A percentile compares a stretch with the other conserved stretches of the same genome.
Conservation (phyloP, 1,140 invertebrate species). For the Pseudomyrmex gracilis region DNA sequence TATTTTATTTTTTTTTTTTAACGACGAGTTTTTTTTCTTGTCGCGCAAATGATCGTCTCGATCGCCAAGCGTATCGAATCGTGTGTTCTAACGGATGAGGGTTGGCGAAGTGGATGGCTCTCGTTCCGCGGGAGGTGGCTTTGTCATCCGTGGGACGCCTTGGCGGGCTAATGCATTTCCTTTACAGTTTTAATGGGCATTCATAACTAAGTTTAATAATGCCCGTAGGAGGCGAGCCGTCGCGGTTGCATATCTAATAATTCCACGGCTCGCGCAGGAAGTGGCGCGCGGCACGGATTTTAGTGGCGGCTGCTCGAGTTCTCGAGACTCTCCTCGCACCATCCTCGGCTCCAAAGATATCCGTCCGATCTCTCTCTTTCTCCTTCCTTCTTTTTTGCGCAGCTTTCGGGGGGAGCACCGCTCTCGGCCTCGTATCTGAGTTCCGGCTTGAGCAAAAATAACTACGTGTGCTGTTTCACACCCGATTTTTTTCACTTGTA, state of each 20-base stretch:
- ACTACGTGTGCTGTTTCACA: background rate
- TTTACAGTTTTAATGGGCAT: conserved; percentile 86
- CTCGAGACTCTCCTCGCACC: conserved; percentile 21
- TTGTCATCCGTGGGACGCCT: conserved; percentile 74
- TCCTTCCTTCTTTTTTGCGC: conserved; percentile 49
- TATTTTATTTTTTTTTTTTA: conserved; percentile 64
- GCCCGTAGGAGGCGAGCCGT: conserved; percentile 78
- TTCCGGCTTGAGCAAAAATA: background rate
- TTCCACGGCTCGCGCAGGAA: conserved; percentile 77
- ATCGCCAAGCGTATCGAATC: conserved; percentile 72
- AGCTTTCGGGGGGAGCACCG: background rate
- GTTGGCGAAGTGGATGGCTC: conserved; percentile 75
- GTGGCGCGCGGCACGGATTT: conserved; percentile 73
- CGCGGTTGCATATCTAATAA: conserved; percentile 84
- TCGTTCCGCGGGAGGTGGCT: conserved; percentile 75
- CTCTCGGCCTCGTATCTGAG: background rate
- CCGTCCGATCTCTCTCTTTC: conserved; percentile 50
- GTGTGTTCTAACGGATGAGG: conserved; percentile 70
- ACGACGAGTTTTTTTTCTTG: background rate
- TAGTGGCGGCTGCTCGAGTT: conserved; percentile 67
- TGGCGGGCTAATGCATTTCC: conserved; percentile 84
- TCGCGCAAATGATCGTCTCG: conserved; percentile 23
- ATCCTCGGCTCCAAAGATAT: conserved; percentile 32
- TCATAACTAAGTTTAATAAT: conserved; percentile 86
- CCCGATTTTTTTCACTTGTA: background rate